These are phyloP conservation scores for Meta bourneti DNA, from an alignment of 2,888 invertebrate species.

Conservation along the genomic window DNA sequence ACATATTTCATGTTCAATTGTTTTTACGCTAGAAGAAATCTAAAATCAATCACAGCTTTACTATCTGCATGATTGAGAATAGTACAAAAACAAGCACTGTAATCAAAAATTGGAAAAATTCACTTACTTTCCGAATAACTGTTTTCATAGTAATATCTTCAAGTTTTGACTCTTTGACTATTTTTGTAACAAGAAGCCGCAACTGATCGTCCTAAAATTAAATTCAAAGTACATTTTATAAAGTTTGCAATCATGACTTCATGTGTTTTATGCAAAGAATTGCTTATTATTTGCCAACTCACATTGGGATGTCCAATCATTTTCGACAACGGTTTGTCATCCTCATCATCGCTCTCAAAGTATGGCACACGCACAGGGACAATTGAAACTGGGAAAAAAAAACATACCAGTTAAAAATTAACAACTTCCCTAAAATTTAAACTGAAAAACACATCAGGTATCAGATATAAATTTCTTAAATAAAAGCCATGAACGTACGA, in stretches of 20 bases:
- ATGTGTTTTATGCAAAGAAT: not conserved
- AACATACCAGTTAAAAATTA: not conserved
- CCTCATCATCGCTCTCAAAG: constrained; percentile 68
- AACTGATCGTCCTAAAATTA: constrained; percentile 71
- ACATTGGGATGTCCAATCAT: constrained; percentile 75
- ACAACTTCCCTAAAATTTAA: not conserved
- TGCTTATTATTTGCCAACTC: not conserved
- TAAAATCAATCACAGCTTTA: not conserved
- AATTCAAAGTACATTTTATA: not conserved
- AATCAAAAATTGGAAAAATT: not conserved
- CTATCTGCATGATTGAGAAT: not conserved
- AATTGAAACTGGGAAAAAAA: constrained; percentile 13
- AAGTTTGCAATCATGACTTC: not conserved
- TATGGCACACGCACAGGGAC: constrained; percentile 30
- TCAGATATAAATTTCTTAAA: too few relatives aligned
- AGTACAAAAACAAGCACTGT: not conserved
- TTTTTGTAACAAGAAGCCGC: constrained; percentile 60
- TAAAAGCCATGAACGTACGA: too few relatives aligned
- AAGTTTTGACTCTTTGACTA: constrained; percentile 71
- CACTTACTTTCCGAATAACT: constrained; percentile 62
- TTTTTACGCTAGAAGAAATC: not conserved
- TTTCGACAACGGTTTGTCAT: constrained; percentile 72
- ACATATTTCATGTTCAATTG: too few relatives aligned
- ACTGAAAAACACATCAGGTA: too few relatives aligned
- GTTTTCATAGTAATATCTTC: constrained; percentile 72